Percentiles rank a stretch among this genome's conserved stretches.
Conservation (phyloP, 2,113 vertebrate species). For the Trematomus loennbergii region DNA sequence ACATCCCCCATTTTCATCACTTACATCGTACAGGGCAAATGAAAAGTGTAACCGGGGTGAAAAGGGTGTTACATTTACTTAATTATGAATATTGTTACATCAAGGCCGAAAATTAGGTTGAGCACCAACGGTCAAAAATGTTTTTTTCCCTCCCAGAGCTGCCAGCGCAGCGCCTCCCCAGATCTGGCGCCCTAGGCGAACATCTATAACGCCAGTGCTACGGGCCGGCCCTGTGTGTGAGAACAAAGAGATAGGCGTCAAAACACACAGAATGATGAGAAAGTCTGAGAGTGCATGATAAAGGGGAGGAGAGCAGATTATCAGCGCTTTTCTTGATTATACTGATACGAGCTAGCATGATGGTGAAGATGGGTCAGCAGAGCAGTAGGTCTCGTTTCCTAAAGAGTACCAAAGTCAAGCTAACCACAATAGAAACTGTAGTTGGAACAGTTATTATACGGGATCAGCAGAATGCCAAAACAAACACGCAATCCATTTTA, state of each 20-base stretch:
- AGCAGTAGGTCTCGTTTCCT: neutral
- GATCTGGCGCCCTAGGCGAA: too few species aligned
- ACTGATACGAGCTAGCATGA: neutral
- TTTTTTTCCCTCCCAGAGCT: too few species aligned
- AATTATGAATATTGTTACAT: too few species aligned
- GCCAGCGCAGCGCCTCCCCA: too few species aligned
- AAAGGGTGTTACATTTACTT: too few species aligned
- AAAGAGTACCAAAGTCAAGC: neutral
- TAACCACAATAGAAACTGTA: neutral
- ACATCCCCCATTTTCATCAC: too few species aligned
- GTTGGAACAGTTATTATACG: neutral
- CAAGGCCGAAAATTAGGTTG: too few species aligned
- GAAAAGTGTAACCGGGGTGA: too few species aligned
- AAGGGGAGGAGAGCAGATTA: conserved; percentile 16
- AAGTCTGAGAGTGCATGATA: conserved; percentile 19
- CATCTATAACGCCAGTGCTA: too few species aligned
- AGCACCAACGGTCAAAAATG: too few species aligned
- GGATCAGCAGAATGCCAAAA: neutral
- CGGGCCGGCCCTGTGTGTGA: conserved; percentile 13
- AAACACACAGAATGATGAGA: conserved; percentile 35
- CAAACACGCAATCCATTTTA: too few species aligned
- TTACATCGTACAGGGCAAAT: too few species aligned
- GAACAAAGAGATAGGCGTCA: conserved; percentile 27
- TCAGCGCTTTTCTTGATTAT: neutral
- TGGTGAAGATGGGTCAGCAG: neutral